Percentiles rank a stretch among this genome's conserved stretches.
phyloP scores from a whole-genome alignment of 1,140 invertebrate species.

The Cheumatopsyche charites region DNA sequence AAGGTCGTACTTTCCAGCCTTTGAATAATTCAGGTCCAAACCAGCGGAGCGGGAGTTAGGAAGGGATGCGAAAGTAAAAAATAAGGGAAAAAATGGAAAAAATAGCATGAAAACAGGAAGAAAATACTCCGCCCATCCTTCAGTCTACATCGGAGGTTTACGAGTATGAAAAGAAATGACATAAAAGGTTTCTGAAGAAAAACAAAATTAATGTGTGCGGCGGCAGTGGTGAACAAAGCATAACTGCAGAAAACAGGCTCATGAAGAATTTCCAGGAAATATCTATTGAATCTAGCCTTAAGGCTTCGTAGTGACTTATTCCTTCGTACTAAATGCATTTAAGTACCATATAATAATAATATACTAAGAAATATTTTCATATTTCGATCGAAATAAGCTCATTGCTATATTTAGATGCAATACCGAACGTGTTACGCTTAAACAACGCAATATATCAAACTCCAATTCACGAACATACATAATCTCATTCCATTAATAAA shows the following conservation, averaged over 20 bases:
- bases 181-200: constrained; percentile 39
- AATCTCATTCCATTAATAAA: too few relatives aligned
- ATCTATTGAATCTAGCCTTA: constrained; percentile 27
- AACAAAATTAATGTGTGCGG: constrained; percentile 40
- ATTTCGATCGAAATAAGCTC: too few relatives aligned
- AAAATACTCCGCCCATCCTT: constrained; percentile 21
- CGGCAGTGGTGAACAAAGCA: not conserved
- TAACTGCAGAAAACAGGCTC: not conserved
- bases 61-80: not conserved
- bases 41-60: not conserved
- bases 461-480: too few relatives aligned
- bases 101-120: constrained; percentile 22
- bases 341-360: too few relatives aligned
- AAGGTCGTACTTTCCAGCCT: constrained; percentile 28
- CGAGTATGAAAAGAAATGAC: constrained; percentile 40
- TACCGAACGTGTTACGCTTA: too few relatives aligned
- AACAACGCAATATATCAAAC: too few relatives aligned
- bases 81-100: constrained; percentile 1
- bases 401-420: too few relatives aligned
- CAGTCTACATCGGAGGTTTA: constrained; percentile 30
- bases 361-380: too few relatives aligned
- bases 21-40: constrained; percentile 20
- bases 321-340: too few relatives aligned
- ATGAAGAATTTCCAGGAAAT: constrained; percentile 22
- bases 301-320: not conserved